Conservation (phyloP, 2,888 invertebrate species). For the Cecidostiba fungosa region DNA sequence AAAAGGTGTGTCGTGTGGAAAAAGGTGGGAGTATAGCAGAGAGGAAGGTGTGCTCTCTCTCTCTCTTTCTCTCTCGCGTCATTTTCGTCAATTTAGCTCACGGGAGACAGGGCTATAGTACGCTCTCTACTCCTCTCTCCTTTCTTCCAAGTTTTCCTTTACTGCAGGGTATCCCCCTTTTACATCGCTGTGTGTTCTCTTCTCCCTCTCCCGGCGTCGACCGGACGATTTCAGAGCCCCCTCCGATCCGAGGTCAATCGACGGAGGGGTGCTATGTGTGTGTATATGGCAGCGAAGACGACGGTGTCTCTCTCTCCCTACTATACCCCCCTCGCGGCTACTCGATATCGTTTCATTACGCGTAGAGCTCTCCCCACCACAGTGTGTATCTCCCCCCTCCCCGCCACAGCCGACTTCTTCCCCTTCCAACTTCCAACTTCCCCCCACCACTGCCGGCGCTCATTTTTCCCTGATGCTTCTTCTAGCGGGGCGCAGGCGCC, state of each 20-base stretch:
- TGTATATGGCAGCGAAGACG: slow-evolving; percentile 69
- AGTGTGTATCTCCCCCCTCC: slow-evolving; percentile 41
- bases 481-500: slow-evolving; percentile 33
- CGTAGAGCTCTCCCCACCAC: slow-evolving; percentile 68
- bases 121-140: not conserved
- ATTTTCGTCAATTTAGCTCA: slow-evolving; percentile 77
- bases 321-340: slow-evolving; percentile 66
- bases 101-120: slow-evolving; percentile 1
- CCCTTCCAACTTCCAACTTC: not conserved
- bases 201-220: slow-evolving; percentile 60
- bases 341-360: slow-evolving; percentile 80
- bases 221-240: slow-evolving; percentile 63
- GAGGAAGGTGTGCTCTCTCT: slow-evolving; percentile 22
- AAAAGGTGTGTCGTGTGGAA: slow-evolving; percentile 46
- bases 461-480: slow-evolving; percentile 54
- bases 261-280: slow-evolving; percentile 71
- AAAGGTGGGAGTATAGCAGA: slow-evolving; percentile 29
- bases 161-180: not conserved
- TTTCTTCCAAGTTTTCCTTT: slow-evolving; percentile 26
- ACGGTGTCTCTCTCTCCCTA: slow-evolving; percentile 57
- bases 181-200: slow-evolving; percentile 24
- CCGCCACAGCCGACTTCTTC: slow-evolving; percentile 28
- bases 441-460: not conserved
- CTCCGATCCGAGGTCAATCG: slow-evolving; percentile 79
- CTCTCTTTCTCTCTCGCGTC: no score